phyloP scores from a whole-genome alignment of 2,113 vertebrate genomes.

The Hipposideros armiger region DNA sequence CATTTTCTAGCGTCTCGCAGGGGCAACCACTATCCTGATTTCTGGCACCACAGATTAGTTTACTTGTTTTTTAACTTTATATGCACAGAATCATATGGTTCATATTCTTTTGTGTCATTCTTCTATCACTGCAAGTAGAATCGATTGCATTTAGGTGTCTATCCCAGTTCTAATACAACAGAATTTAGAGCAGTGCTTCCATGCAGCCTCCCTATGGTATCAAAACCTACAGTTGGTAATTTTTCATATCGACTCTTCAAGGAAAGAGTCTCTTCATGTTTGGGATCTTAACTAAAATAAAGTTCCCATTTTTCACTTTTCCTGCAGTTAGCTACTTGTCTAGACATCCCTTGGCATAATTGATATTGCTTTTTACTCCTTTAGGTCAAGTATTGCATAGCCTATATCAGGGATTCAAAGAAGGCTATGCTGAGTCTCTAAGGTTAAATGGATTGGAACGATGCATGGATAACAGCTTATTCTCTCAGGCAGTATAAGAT shows the following conservation, averaged over 20 bases:
- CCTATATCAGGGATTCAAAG: background rate
- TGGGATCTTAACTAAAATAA: background rate
- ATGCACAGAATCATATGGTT: background rate
- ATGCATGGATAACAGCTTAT: background rate
- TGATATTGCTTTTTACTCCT: background rate
- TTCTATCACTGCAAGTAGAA: background rate
- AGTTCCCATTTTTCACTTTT: background rate
- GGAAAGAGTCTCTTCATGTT: background rate
- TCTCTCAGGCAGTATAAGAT: background rate
- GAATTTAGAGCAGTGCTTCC: rapidly evolving
- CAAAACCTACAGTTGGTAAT: background rate
- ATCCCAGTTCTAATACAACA: background rate
- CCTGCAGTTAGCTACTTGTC: background rate
- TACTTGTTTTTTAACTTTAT: background rate
- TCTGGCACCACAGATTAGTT: background rate
- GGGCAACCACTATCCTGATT: background rate
- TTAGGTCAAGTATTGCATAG: background rate
- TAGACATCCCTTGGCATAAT: background rate
- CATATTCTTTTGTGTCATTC: background rate
- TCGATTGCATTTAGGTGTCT: background rate
- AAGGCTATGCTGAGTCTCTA: background rate
- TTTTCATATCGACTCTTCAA: background rate
- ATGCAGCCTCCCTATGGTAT: background rate
- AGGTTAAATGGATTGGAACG: background rate
- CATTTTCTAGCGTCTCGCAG: no score